Percentiles rank a stretch among this genome's conserved stretches.
Conservation (phyloP, 2,797 vertebrate genomes). For the Monodelphis domestica region DNA sequence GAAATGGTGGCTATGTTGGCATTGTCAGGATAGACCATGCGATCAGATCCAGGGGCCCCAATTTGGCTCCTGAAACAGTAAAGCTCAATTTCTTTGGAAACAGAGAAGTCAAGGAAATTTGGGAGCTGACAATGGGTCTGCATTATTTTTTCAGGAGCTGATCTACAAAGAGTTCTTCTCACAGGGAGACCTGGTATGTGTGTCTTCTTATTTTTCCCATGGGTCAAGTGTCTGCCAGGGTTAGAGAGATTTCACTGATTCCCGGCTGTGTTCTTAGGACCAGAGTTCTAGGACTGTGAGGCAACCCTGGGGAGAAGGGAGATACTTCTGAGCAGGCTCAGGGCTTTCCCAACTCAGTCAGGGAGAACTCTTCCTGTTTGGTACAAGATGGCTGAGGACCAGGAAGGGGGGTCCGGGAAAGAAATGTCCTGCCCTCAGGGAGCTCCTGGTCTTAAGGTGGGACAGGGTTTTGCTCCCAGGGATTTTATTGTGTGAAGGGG, state of each 20-base stretch:
- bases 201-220: neutral
- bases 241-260: neutral
- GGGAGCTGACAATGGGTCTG: neutral
- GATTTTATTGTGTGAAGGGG: neutral
- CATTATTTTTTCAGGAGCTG: conserved; percentile 90
- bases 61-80: neutral
- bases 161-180: conserved; percentile 99
- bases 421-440: neutral
- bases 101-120: neutral
- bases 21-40: neutral
- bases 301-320: neutral
- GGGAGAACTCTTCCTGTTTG: neutral
- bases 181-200: conserved; percentile 98
- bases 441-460: neutral
- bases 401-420: neutral
- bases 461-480: neutral
- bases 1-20: neutral
- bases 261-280: neutral
- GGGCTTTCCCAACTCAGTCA: neutral
- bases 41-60: neutral
- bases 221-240: neutral
- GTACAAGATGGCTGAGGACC: neutral
- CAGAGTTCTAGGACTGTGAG: neutral
- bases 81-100: neutral
- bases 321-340: neutral